These are phyloP conservation scores for Drosophila sp. DNA, from an alignment of 1,140 invertebrate genomes.

Conservation along the genomic window DNA sequence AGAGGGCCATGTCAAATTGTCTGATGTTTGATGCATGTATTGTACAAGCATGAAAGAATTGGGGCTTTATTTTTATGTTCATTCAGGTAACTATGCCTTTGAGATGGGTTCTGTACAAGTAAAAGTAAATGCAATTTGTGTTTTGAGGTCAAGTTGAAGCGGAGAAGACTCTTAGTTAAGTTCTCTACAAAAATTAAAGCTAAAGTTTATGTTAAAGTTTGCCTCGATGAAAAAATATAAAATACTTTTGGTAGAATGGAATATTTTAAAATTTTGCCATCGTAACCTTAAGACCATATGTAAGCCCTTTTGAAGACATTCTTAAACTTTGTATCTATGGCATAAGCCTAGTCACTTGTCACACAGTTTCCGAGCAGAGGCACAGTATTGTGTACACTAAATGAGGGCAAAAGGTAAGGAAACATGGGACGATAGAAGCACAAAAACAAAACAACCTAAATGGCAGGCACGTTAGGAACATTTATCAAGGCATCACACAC, in stretches of 20 bases:
- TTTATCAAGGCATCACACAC: constrained; percentile 58
- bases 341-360: constrained; percentile 43
- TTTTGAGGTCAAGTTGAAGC: constrained; percentile 6
- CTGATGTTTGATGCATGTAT: constrained; percentile 52
- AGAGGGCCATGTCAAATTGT: constrained; percentile 44
- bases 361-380: constrained; percentile 29
- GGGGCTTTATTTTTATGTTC: constrained; percentile 36
- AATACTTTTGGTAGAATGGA: not conserved
- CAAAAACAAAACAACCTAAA: constrained; percentile 46
- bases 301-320: constrained; percentile 18
- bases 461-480: constrained; percentile 67
- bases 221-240: too few relatives aligned
- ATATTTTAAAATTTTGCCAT: not conserved
- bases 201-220: not conserved
- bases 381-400: constrained; percentile 30
- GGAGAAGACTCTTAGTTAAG: not conserved
- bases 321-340: constrained; percentile 15
- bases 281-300: not conserved
- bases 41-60: constrained; percentile 4
- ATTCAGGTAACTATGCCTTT: constrained; percentile 34
- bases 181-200: not conserved
- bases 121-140: constrained; percentile 10
- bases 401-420: constrained; percentile 47
- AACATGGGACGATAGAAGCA: not conserved
- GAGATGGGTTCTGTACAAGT: not conserved